These are phyloP conservation scores for Macaria liturata DNA, from an alignment of 2,888 invertebrate species.

Conservation along the genomic window DNA sequence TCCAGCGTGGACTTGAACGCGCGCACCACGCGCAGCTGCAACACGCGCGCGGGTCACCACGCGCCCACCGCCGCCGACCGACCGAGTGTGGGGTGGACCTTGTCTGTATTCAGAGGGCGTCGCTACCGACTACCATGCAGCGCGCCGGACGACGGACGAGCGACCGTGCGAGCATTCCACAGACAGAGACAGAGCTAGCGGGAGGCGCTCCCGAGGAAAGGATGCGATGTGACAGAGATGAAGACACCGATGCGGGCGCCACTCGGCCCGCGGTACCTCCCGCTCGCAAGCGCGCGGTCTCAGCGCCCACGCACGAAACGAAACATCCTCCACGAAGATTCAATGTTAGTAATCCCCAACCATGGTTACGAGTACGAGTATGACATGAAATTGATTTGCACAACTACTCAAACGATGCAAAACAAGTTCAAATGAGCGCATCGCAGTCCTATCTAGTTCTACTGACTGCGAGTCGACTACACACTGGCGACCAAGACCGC, in stretches of 20 bases:
- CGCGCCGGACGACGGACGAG: conserved; percentile 48
- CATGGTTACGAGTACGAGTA: neutral
- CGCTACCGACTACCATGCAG: conserved; percentile 43
- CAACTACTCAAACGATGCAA: conserved; percentile 13
- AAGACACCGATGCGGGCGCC: conserved; percentile 30
- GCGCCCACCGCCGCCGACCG: conserved; percentile 21
- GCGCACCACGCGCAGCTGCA: conserved; percentile 99
- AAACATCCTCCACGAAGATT: too few relatives aligned
- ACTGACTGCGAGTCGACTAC: conserved; percentile 20
- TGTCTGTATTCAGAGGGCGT: conserved; percentile 67
- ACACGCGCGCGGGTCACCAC: conserved; percentile 64
- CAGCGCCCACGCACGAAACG: neutral
- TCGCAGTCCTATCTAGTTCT: conserved; percentile 24
- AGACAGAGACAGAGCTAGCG: conserved; percentile 53
- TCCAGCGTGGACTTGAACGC: conserved; percentile 99
- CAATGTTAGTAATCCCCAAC: neutral
- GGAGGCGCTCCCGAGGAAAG: conserved; percentile 32
- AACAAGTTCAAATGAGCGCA: conserved; percentile 16
- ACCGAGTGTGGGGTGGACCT: conserved; percentile 70
- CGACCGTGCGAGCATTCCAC: conserved; percentile 53
- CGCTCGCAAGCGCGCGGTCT: conserved; percentile 20
- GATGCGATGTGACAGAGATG: conserved; percentile 36
- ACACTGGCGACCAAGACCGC: conserved; percentile 11
- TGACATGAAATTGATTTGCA: conserved; percentile 12
- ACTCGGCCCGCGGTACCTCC: conserved; percentile 18